phyloP scores from a whole-genome alignment of 2,113 vertebrate species.

The Pseudorectes ferrugineus region DNA sequence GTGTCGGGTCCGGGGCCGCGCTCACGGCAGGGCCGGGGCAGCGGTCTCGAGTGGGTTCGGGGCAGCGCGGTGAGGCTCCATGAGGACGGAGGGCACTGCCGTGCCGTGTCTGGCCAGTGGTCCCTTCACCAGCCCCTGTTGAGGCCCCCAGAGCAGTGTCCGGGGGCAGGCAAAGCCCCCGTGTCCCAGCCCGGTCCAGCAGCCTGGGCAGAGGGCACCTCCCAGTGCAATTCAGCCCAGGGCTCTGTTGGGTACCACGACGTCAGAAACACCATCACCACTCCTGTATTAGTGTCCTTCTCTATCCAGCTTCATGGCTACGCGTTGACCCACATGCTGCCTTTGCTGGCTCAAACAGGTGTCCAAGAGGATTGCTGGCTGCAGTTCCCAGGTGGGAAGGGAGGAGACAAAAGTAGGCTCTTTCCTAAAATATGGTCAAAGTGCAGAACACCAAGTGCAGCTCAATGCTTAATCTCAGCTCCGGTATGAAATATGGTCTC shows the following conservation, averaged over 20 bases:
- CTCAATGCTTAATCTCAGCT: neutral
- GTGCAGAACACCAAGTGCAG: neutral
- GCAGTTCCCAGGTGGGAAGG: neutral
- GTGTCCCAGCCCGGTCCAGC: neutral
- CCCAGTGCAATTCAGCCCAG: fast-evolving
- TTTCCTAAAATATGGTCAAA: neutral
- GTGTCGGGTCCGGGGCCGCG: no score
- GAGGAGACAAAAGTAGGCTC: neutral
- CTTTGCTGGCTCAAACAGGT: neutral
- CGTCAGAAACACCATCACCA: fast-evolving
- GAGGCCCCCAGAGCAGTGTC: neutral
- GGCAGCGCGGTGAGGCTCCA: no score
- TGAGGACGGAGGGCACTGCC: neutral
- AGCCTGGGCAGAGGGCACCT: neutral
- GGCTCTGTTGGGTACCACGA: fast-evolving
- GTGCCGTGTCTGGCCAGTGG: neutral
- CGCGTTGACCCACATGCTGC: fast-evolving
- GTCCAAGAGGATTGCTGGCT: neutral
- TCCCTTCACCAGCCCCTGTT: neutral
- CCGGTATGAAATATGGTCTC: neutral
- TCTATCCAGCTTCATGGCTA: neutral
- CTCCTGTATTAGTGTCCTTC: fast-evolving
- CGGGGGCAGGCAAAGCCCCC: neutral
- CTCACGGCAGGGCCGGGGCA: neutral
- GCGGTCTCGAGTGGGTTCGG: no score